Base-by-base conservation (phyloP, 2,888 invertebrate species). In the Nemapogon koenigi region DNA sequence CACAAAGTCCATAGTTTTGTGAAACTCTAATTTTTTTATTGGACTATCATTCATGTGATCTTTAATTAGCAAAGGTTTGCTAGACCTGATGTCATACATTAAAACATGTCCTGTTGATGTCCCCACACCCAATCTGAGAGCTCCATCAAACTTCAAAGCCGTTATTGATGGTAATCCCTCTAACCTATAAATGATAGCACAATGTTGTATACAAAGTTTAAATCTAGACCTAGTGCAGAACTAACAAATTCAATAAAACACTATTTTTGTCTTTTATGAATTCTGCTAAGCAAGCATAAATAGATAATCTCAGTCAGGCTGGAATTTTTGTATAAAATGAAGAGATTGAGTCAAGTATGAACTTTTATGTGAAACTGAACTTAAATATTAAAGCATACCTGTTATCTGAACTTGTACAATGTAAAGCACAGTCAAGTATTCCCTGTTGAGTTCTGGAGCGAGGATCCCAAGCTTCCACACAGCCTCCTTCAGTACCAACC, bases 401-500 rank as follows among this genome's bases (percentile, higher is more conserved):
- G 45, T 72, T 70, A 45, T 83, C 81, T 11, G 78, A 61, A 43
- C 80, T 73, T 16, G 82, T 75, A 49, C 84, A 72, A 52, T 84
- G 83, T 43, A 83, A 59, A 2, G 92, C 95, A 62, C 92, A 93
- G 66, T 98, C 97, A 15, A 99, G 68, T 13, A 84, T 81, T 4
- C 89, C 92, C 46, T 90, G 93, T 58, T 87, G 82, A 18, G 82
- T 81, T 50, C 89, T 86, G 2, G 83, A 82, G 41, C 99, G 81
- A 7, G 96, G 94, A 75, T 99, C 99, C 96, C 96, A 99, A 3
- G 96, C 96, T 65, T 99, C 97, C 0, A 99, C 86, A 50, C 86
- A 88, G 1, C 98, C 98, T 59, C 94, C 91, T 51, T 88, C 87
- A 8, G 94, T 92, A 7, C 97, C 97, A 51, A 90, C 86, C 36